Evolutionary conservation across 2,113 vertebrate species (phyloP), one percentile per base, ranked within the genome.

Genomic region (Thryonomys swinderianus): DNA sequence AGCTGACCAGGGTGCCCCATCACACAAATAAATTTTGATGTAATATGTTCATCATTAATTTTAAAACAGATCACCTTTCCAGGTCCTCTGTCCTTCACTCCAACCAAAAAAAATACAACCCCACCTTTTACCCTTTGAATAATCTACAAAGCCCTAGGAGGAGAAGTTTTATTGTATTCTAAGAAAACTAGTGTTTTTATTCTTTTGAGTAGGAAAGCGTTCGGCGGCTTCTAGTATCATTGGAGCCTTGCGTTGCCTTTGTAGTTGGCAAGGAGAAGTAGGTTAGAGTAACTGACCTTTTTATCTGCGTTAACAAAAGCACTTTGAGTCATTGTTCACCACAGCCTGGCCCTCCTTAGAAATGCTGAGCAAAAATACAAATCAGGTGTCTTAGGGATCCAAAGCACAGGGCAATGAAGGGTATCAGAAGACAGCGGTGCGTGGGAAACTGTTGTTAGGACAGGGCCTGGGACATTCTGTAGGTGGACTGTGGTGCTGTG

Each of bases 241-340:
- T 34, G 62, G 79, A 94, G 87, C 40, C 48, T 78, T 69, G 27
- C 2, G 0, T 66, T 51, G 40, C 55, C 66, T 90, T 87, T 85
- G 90, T 71, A 85, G 45, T 59, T 85, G 87, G 42, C 80, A 57
- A 57, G 2, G 17, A 91, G 79, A 97, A 95, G 71, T 81, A 88
- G 94, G 90, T 85, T 93, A 85, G 81, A 27, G 53, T 91, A 88
- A 95, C 45, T 64, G 90, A 95, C 90, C 83, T 81, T 95, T 81
- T 96, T 82, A 85, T 85, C 80, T 91, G 61, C 76, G 73, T 51
- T 85, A 42, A 64, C 74, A 80, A 69, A 93, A 89, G 91, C 51
- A 91, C 84, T 86, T 45, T 45, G 90, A 87, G 90, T 88, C 87
- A 80, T 34, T 59, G 42, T 88, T 62, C 74, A 79, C 32, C 40